Evolutionary conservation across 2,113 vertebrate genomes (phyloP).

Genomic region (Phasianus colchicus): DNA sequence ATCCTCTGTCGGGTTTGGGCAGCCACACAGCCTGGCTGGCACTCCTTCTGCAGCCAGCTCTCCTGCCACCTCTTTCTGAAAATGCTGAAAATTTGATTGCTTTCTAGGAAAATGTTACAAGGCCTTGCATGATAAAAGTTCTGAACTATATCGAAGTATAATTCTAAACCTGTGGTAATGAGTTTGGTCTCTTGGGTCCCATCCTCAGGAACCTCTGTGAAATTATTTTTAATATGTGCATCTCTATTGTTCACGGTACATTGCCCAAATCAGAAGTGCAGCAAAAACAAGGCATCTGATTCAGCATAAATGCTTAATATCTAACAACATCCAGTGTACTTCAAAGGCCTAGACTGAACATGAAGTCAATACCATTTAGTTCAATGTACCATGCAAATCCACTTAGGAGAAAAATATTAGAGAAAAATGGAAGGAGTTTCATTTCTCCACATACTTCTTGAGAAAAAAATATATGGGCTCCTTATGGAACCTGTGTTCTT

Average conservation of each 20-base stretch:
- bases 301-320: conserved; percentile 14
- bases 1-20: neutral
- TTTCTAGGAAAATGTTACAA: neutral
- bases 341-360: neutral
- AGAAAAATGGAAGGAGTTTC: neutral
- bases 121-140: neutral
- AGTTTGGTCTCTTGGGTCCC: neutral
- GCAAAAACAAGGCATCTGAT: conserved; percentile 18
- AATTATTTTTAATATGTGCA: neutral
- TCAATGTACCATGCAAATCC: conserved; percentile 22
- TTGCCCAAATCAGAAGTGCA: neutral
- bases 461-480: neutral
- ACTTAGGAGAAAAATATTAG: conserved; percentile 20
- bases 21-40: neutral
- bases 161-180: neutral
- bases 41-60: neutral
- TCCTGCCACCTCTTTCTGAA: neutral
- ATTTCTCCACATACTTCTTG: neutral
- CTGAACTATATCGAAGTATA: neutral
- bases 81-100: neutral
- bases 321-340: neutral
- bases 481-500: neutral
- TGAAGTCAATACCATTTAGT: conserved; percentile 20
- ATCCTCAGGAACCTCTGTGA: neutral
- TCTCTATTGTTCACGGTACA: neutral